phyloP scores from a whole-genome alignment of 2,888 invertebrate species.

The Empis stercorea region DNA sequence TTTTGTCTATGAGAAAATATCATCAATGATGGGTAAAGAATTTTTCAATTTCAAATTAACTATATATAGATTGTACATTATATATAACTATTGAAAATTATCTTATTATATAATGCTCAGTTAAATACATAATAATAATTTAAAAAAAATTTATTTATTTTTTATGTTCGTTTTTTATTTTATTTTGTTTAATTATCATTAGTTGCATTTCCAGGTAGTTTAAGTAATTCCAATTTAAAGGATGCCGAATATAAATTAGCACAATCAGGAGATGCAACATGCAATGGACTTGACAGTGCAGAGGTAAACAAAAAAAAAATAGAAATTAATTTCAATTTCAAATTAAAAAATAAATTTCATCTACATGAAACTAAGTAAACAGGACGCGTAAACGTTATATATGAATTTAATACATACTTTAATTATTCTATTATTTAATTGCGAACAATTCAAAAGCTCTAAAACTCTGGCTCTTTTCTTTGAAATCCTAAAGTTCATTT shows the following conservation, averaged over 20 bases:
- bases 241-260: constrained; percentile 71
- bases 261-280: constrained; percentile 86
- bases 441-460: no score
- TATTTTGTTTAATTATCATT: not conserved
- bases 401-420: no score
- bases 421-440: no score
- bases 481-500: no score
- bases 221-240: constrained; percentile 27
- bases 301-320: constrained; percentile 42
- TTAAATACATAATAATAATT: not conserved
- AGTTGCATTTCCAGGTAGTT: constrained; percentile 27
- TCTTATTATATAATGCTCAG: no score
- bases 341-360: no score
- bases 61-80: no score
- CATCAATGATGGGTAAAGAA: constrained; percentile 42
- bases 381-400: no score
- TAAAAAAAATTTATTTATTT: constrained; percentile 6
- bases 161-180: constrained; percentile 1
- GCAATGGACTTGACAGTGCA: constrained; percentile 83
- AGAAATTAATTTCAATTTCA: no score
- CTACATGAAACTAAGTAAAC: no score
- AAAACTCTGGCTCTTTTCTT: no score
- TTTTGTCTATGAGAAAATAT: constrained; percentile 84
- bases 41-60: not conserved
- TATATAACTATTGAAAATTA: not conserved